These are phyloP conservation scores for Ectobius pallidus DNA, from an alignment of 2,888 invertebrate species.

Conservation along the genomic window DNA sequence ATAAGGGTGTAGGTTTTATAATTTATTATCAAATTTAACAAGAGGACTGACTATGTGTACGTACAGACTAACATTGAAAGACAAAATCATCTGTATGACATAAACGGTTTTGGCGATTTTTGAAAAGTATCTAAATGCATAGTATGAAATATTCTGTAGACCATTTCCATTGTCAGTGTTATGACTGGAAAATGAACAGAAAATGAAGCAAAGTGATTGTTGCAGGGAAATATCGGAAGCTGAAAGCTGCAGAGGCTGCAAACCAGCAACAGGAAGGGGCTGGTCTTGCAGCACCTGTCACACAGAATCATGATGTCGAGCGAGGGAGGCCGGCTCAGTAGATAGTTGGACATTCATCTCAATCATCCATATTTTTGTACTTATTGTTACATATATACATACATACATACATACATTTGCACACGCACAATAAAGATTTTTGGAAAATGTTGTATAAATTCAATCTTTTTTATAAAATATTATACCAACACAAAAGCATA, in stretches of 20 bases:
- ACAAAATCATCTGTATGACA: no score
- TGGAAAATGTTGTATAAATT: slow-evolving; percentile 17
- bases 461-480: not conserved
- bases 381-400: slow-evolving; percentile 20
- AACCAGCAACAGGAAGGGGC: not conserved
- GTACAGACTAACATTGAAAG: no score
- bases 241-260: slow-evolving; percentile 23
- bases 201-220: no score
- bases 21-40: no score
- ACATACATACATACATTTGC: slow-evolving; percentile 20
- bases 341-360: not conserved
- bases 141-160: no score
- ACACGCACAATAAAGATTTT: slow-evolving; percentile 35
- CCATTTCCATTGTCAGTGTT: no score
- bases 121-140: no score
- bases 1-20: no score
- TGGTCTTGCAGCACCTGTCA: not conserved
- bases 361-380: slow-evolving; percentile 24
- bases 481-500: no score
- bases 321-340: not conserved
- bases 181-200: no score
- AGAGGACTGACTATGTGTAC: no score
- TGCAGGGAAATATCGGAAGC: slow-evolving; percentile 32
- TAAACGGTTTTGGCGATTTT: no score
- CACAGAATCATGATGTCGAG: slow-evolving; percentile 27